A percentile compares a stretch with the other conserved stretches of the same genome.
Conservation (phyloP, 53 echinoderm and acorn worm species). For the Luidia sarsii region DNA sequence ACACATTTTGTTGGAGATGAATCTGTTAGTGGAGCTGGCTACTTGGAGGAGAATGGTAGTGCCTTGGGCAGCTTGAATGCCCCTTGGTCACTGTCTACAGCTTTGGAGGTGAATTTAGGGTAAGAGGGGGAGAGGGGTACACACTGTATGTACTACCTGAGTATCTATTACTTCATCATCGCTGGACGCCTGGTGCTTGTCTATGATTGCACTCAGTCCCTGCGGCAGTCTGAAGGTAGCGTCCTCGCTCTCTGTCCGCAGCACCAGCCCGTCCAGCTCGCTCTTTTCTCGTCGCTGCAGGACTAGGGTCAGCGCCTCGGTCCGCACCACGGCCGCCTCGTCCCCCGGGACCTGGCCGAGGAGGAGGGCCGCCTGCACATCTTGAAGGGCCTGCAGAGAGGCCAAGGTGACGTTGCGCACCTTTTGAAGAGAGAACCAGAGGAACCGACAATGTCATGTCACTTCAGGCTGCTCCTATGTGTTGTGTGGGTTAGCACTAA, state of each 20-base stretch:
- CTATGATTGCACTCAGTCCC: slow-evolving; percentile 16
- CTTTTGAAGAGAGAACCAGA: slow-evolving; percentile 47
- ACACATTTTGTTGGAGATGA: too few species aligned
- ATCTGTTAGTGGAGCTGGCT: too few species aligned
- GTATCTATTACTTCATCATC: slow-evolving; percentile 81
- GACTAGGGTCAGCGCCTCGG: slow-evolving; percentile 64
- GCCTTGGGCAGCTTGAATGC: too few species aligned
- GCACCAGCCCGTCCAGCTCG: slow-evolving; percentile 60
- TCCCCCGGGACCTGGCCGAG: slow-evolving; percentile 88
- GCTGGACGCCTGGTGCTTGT: background rate
- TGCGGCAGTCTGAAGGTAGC: slow-evolving; percentile 60
- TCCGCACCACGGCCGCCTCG: slow-evolving; percentile 56
- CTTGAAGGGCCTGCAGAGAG: slow-evolving; percentile 64
- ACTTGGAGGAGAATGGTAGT: too few species aligned
- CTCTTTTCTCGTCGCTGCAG: slow-evolving; percentile 78
- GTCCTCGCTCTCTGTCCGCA: slow-evolving; percentile 36
- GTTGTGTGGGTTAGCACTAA: too few species aligned
- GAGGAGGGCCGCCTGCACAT: slow-evolving; percentile 71
- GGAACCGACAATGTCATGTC: too few species aligned
- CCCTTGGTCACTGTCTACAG: too few species aligned
- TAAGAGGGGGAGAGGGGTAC: too few species aligned
- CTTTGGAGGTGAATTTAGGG: too few species aligned
- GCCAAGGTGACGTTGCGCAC: slow-evolving; percentile 75
- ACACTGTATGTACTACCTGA: too few species aligned
- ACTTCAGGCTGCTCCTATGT: too few species aligned